phyloP scores from a whole-genome alignment of 53 echinoderm and acorn worm genomes.

The Hippasteria phrygiana region DNA sequence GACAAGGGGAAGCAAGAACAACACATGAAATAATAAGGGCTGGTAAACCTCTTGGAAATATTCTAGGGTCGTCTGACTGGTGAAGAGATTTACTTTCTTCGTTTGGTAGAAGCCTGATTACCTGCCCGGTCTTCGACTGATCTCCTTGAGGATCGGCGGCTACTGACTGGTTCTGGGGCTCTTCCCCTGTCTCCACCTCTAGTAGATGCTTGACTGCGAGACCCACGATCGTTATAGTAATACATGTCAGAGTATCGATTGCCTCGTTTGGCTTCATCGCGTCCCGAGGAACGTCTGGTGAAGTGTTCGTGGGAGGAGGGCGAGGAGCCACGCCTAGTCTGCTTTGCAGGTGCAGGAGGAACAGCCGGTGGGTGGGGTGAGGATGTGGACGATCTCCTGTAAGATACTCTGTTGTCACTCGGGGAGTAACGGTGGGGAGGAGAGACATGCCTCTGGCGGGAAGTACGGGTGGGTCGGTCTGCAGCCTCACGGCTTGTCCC shows the following conservation, averaged over 20 bases:
- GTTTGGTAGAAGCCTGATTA: constrained; percentile 38
- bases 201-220: constrained; percentile 24
- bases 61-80: neutral
- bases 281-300: constrained; percentile 68
- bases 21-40: no score
- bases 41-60: no score
- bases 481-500: constrained; percentile 23
- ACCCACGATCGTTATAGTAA: constrained; percentile 44
- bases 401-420: constrained; percentile 68
- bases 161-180: constrained; percentile 15
- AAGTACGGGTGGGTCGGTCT: constrained; percentile 68
- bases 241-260: constrained; percentile 79
- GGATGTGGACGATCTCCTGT: constrained; percentile 39
- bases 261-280: constrained; percentile 65
- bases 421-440: constrained; percentile 85
- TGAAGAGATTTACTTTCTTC: constrained; percentile 27
- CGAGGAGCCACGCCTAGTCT: constrained; percentile 49
- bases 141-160: constrained; percentile 29
- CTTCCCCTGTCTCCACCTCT: constrained; percentile 41
- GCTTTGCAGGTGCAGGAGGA: constrained; percentile 57
- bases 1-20: no score
- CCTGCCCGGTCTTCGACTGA: constrained; percentile 31
- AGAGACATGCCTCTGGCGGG: constrained; percentile 74
- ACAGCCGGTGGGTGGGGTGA: constrained; percentile 61
- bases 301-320: constrained; percentile 66